A percentile compares a stretch with the other conserved stretches of the same genome.
phyloP scores from a whole-genome alignment of 92 coral and sea anemone genomes.

The Epizoanthus ramosus region DNA sequence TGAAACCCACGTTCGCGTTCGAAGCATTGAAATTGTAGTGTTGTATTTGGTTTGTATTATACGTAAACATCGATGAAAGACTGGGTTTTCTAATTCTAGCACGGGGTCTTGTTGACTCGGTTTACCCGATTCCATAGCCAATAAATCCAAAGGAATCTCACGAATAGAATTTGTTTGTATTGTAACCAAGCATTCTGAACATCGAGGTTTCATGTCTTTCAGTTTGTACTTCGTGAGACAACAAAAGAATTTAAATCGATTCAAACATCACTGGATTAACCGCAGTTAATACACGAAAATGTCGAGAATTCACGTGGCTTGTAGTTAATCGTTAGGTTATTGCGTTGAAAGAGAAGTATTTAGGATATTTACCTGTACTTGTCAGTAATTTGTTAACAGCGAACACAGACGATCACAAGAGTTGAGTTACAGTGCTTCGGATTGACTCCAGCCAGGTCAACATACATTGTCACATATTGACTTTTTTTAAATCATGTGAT shows the following conservation, averaged over 20 bases:
- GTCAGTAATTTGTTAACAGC: neutral
- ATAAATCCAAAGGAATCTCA: no score
- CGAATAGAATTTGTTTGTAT: neutral
- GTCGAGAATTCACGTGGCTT: neutral
- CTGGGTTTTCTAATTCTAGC: no score
- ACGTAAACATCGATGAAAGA: neutral
- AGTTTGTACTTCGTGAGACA: neutral
- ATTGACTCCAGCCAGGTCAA: neutral
- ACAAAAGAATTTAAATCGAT: neutral
- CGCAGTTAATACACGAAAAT: neutral
- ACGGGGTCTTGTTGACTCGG: no score
- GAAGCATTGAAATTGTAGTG: neutral
- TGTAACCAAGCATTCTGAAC: constrained; percentile 2
- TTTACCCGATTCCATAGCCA: no score
- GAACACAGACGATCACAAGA: neutral
- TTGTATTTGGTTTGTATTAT: neutral
- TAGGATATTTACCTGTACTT: neutral
- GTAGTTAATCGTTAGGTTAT: no score
- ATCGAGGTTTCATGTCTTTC: neutral
- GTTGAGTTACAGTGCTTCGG: neutral
- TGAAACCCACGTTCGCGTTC: neutral
- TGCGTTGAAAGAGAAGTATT: neutral
- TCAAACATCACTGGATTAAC: neutral
- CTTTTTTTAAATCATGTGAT: no score
- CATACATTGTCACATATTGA: no score